A percentile compares a stretch with the other conserved stretches of the same genome.
phyloP scores from a whole-genome alignment of 2,113 vertebrate genomes.

The Nerophis ophidion region DNA sequence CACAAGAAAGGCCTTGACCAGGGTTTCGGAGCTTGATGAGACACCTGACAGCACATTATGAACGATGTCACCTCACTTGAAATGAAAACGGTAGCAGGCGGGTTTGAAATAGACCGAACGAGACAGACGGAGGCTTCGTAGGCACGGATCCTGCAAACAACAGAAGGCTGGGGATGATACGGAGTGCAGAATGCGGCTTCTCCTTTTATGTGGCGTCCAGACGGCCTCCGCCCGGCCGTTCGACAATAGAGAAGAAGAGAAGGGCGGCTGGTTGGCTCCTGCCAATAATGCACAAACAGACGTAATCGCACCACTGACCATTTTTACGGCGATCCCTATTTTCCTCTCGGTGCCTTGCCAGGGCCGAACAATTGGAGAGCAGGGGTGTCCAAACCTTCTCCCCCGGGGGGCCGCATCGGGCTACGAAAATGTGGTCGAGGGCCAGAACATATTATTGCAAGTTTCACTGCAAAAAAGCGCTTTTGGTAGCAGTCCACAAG shows the following conservation, averaged over 20 bases:
- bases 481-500: too few relatives aligned
- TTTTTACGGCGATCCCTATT: conserved; percentile 4
- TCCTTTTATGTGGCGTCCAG: conserved; percentile 18
- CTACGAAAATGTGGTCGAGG: too few relatives aligned
- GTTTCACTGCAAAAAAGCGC: too few relatives aligned
- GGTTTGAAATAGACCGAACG: not conserved
- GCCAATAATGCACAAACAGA: not conserved
- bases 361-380: too few relatives aligned
- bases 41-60: not conserved
- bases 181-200: conserved; percentile 17
- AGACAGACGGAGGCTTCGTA: conserved; percentile 28
- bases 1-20: not conserved
- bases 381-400: too few relatives aligned
- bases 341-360: conserved; percentile 4
- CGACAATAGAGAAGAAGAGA: conserved; percentile 9
- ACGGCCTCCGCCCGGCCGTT: conserved; percentile 13
- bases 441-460: too few relatives aligned
- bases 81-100: not conserved
- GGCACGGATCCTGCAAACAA: conserved; percentile 25
- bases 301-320: not conserved
- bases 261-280: not conserved
- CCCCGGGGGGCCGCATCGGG: too few relatives aligned
- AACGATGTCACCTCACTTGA: too few relatives aligned
- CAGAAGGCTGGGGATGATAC: conserved; percentile 37
- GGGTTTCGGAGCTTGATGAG: not conserved